These are phyloP conservation scores for Tokudaia muenninki DNA, from an alignment of 2,797 vertebrate genomes.

Conservation along the genomic window DNA sequence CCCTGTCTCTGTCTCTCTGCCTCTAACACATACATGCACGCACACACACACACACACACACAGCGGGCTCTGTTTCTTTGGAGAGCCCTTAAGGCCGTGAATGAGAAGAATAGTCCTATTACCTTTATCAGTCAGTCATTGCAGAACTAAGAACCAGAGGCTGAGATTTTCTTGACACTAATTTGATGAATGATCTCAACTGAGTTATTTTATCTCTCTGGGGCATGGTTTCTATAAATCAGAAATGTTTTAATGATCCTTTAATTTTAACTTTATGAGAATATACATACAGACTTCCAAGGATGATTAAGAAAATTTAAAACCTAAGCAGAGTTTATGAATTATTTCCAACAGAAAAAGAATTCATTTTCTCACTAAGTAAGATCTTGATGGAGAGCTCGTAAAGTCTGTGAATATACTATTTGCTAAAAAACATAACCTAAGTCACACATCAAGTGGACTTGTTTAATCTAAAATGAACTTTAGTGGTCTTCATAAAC, in stretches of 20 bases:
- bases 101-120: not conserved
- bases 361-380: not conserved
- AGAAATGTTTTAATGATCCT: slow-evolving; percentile 19
- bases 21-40: not conserved
- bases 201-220: slow-evolving; percentile 30
- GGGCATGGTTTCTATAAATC: not conserved
- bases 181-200: slow-evolving; percentile 13
- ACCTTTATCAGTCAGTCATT: not conserved
- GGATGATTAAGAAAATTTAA: not conserved
- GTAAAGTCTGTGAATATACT: not conserved
- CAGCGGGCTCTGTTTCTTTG: not conserved
- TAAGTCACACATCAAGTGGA: not conserved
- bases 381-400: slow-evolving; percentile 24
- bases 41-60: not conserved
- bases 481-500: not conserved
- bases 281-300: not conserved
- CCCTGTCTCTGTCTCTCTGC: not conserved
- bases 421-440: not conserved
- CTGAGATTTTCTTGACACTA: not conserved
- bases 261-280: slow-evolving; percentile 51
- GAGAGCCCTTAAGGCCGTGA: not conserved
- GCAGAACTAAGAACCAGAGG: not conserved
- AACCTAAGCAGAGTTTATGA: not conserved
- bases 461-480: slow-evolving; percentile 2
- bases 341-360: slow-evolving; percentile 16